These are phyloP conservation scores for Hecatera dysodea DNA, from an alignment of 2,888 invertebrate genomes.

Conservation along the genomic window DNA sequence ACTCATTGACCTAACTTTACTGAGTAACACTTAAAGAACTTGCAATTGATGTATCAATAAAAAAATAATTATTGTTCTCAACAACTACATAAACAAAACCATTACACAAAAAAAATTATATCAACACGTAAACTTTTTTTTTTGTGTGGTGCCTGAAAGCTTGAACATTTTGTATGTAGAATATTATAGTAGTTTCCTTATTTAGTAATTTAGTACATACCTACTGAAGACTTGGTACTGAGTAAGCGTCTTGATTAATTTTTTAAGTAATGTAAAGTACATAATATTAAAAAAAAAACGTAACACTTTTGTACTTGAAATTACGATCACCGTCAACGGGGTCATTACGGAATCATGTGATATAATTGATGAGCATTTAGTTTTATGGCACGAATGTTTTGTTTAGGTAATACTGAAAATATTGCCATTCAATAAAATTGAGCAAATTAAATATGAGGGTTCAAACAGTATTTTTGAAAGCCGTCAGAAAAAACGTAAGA, in stretches of 20 bases:
- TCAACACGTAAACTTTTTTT: no score
- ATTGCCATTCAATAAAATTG: conserved; percentile 5
- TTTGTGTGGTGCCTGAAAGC: not conserved
- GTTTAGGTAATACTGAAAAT: not conserved
- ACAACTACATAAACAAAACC: not conserved
- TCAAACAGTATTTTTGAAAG: not conserved
- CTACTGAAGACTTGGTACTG: not conserved
- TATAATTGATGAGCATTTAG: not conserved
- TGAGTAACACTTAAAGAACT: not conserved
- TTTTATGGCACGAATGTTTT: not conserved
- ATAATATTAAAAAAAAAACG: not conserved
- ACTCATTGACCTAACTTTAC: not conserved
- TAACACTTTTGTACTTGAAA: conserved; percentile 11
- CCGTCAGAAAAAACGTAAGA: not conserved
- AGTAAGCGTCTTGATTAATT: not conserved
- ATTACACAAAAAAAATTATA: not conserved
- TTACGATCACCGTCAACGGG: not conserved
- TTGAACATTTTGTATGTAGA: not conserved
- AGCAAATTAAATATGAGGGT: not conserved
- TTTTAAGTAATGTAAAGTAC: not conserved
- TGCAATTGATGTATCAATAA: conserved; percentile 2
- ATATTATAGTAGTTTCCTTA: no score
- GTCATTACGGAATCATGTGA: not conserved
- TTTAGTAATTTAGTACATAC: not conserved
- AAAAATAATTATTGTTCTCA: not conserved